Conservation (phyloP, 2,888 invertebrate genomes). For the Andrena marginata region DNA sequence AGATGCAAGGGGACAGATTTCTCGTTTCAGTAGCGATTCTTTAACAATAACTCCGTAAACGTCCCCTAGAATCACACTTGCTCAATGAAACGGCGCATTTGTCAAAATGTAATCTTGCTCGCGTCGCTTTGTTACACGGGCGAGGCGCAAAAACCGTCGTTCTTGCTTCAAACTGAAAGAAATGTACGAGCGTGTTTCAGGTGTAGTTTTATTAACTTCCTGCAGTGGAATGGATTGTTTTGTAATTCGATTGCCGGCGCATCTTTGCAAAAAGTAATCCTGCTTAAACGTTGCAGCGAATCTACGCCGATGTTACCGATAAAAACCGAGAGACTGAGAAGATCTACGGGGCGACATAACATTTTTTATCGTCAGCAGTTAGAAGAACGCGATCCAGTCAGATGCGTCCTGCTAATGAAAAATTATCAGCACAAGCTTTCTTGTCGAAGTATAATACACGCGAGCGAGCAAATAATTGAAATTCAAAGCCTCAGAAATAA, state of each 20-base stretch:
- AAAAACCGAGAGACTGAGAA: slow-evolving; percentile 15
- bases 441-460: background rate
- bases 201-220: slow-evolving; percentile 7
- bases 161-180: background rate
- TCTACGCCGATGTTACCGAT: background rate
- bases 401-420: slow-evolving; percentile 8
- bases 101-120: background rate
- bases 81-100: background rate
- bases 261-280: slow-evolving; percentile 32
- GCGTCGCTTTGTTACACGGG: background rate
- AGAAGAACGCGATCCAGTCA: slow-evolving; percentile 1
- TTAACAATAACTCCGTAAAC: background rate
- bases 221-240: slow-evolving; percentile 26
- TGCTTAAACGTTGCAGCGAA: slow-evolving; percentile 6
- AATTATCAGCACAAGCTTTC: slow-evolving; percentile 4
- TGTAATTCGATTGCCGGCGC: slow-evolving; percentile 28
- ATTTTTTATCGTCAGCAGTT: background rate
- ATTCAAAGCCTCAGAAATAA: background rate
- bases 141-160: background rate
- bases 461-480: background rate
- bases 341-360: slow-evolving; percentile 24
- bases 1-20: background rate
- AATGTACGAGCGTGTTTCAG: background rate
- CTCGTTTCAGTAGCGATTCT: background rate
- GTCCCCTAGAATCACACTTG: background rate